Base-by-base conservation (phyloP, 2,113 vertebrate genomes). In the Poecilia latipinna region DNA sequence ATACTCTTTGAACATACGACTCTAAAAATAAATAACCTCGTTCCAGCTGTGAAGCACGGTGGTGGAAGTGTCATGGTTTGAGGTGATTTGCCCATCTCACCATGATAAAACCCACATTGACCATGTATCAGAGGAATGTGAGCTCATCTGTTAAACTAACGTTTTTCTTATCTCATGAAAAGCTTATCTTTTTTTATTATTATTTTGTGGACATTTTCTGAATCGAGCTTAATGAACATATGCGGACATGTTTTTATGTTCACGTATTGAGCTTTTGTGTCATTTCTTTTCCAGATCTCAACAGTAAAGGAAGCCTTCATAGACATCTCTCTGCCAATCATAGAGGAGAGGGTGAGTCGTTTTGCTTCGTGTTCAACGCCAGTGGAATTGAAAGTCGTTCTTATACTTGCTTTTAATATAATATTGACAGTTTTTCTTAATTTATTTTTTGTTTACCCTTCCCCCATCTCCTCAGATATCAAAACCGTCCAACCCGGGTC, bases 261-360 rank as follows among this genome's bases (percentile, higher is more conserved):
- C 17, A 17, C 44, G 19, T 19, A 5, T n/a, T 57, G 51, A n/a
- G 51, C 7, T 12, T 28, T 26, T 2, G 3, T 72, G 68, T 74
- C 13, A 26, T 87, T 72, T 84, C 10, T 93, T 86, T 88, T 93
- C 88, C 86, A 99, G 98, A 97, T 99, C 89, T 99, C 97, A 54
- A 96, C 94, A 13, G 96, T 98, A 83, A 98, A 97, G 85, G 98
- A 99, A 92, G 96, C 97, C 80, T 99, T 99, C 89, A 98, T 99
- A 89, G 97, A 99, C 93, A 97, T 99, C 93, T 99, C 97, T 75
- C 95, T 99, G 88, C 98, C 97, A 88, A 98, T 99, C 88, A 97
- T 97, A 90, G 97, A 99, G 91, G 98, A 98, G 90, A 93, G 98
- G 96, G 97, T 99, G 93, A 98, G 60, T 31, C 22, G 22, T 3